Base-by-base conservation (phyloP, 2,888 invertebrate species). In the Lochmaea capreae region DNA sequence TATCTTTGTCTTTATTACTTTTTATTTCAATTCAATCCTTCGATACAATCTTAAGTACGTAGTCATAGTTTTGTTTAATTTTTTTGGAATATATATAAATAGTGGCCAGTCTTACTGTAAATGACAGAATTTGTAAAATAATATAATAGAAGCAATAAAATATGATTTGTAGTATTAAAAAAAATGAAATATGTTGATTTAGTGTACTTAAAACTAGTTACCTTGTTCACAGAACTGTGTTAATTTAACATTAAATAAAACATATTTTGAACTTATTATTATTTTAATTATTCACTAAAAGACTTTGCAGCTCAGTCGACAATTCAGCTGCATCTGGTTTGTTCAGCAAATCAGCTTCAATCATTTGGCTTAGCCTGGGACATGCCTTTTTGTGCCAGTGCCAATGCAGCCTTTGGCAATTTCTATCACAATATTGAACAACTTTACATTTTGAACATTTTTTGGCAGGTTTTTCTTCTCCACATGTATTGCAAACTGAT, bases 391-490 rank as follows among this genome's bases (percentile, higher is more conserved):
- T 96, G 86, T 97, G 96, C 83, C 95, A 92, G 84, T 94, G 95
- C 96, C 96, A 96, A 85, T 96, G 98, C 63, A 98, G 88, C 78
- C 96, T 92, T 86, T 99, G 99, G 86, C 99, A 99, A 83, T 95
- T 94, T 75, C 95, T 90, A 87, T 97, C 95, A 88, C 99, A 99
- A 86, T 99, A 99, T 85, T 95, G 93, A 67, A 96, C 96, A 72
- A 91, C 91, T 89, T 96, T 97, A 87, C 99, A 99, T 85, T 95
- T 95, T 11, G 97, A 94, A 87, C 99, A 99, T 86, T 97, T 96
- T 85, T 97, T 98, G 9, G 93, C 91, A 0, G 97, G 96, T 80
- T 94, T 93, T 81, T 96, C 95, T 82, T 96, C 95, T 0, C 95
- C 95, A 83, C 97, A 98, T 1, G 96, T 94, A 72, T 92, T 92